Base-by-base conservation (phyloP, 2,888 invertebrate species). In the Stenodera caucasica region DNA sequence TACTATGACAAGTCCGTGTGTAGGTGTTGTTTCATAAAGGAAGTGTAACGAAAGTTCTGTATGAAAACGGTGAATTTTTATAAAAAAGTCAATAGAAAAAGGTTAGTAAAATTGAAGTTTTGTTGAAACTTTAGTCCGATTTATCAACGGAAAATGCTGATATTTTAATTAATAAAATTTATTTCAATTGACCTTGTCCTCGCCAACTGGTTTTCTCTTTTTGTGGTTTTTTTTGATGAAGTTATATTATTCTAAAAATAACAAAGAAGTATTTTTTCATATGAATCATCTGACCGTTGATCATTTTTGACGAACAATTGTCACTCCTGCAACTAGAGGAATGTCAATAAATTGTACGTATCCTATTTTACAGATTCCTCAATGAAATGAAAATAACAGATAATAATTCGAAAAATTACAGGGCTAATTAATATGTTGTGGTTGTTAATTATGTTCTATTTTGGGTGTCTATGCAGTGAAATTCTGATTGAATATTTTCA, bases 1-100 rank as follows among this genome's bases (percentile, higher is more conserved):
- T 59, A 57, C 58, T 64, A 66, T 68, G 70, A 70, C 67, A 68
- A 21, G 67, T 68, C 67, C n/a, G n/a, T 30, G 64, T 67, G 67
- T 70, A 68, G 70, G 70, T 67, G 70, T 68, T 60, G 57, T 63
- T 60, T 60, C 51, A 53, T 32, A 40, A 51, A 62, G 60, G 53
- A 62, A 64, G 60, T 57, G 57, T 49, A 54, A 62, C 62, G 60
- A n/a, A n/a, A 45, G 55, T 64, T 61, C 54, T 64, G 58, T 61
- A 57, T 60, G 56, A 62, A 62, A 62, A 61, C 52, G 21, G 56
- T 49, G 30, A 52, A 53, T 40, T 53, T 53, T 29, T 54, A 49
- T 55, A 52, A 52, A 57, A 57, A 57, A 51, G 21, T 50, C 53
- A 5, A 26, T 7, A 37, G 21, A 45, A 2, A 12, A 18, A 45